Evolutionary conservation across 1,140 invertebrate genomes (phyloP).

Genomic region (Spodoptera litura): DNA sequence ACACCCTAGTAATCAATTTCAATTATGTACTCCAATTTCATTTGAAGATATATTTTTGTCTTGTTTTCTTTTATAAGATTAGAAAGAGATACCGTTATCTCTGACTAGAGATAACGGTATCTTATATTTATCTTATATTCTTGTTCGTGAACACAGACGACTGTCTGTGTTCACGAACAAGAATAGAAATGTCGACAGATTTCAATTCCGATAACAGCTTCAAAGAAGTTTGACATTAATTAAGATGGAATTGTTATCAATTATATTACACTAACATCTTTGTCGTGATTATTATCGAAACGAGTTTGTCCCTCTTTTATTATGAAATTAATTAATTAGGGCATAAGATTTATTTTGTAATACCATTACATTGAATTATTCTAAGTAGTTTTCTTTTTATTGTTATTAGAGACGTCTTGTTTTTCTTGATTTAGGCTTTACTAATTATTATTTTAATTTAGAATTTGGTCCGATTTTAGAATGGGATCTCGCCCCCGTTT

Average conservation of each 20-base stretch:
- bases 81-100: slow-evolving; percentile 4
- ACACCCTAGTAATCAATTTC: slow-evolving; percentile 15
- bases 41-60: slow-evolving; percentile 5
- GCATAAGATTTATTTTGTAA: not conserved
- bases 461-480: too few relatives aligned
- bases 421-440: too few relatives aligned
- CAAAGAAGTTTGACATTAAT: slow-evolving; percentile 39
- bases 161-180: slow-evolving; percentile 14
- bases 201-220: slow-evolving; percentile 38
- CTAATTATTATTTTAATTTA: too few relatives aligned
- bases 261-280: slow-evolving; percentile 41
- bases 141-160: too few relatives aligned
- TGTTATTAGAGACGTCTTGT: too few relatives aligned
- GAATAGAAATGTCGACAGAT: slow-evolving; percentile 31
- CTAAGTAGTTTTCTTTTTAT: too few relatives aligned
- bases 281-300: slow-evolving; percentile 34
- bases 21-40: slow-evolving; percentile 2
- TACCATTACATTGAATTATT: not conserved
- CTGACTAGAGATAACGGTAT: too few relatives aligned
- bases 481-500: too few relatives aligned
- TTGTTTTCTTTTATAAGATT: not conserved
- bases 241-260: slow-evolving; percentile 43
- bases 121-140: too few relatives aligned
- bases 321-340: not conserved
- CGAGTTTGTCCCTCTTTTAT: not conserved